Evolutionary conservation across 2,113 vertebrate genomes (phyloP).

Genomic region (Notechis scutatus): DNA sequence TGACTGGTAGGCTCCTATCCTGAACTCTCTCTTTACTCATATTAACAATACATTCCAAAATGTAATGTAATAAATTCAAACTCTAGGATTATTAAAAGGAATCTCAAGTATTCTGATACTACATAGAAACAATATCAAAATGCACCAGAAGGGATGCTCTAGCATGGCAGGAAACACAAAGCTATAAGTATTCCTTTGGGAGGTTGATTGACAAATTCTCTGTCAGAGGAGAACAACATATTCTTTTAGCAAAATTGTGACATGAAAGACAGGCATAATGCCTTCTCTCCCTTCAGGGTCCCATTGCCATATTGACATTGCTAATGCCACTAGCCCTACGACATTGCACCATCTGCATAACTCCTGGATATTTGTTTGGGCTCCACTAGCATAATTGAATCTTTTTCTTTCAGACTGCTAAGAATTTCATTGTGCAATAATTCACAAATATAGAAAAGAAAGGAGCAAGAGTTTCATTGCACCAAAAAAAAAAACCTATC

Average conservation of each 20-base stretch:
- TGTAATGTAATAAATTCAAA: not conserved
- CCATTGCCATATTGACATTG: not conserved
- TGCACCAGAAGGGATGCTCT: not conserved
- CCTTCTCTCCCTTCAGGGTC: slow-evolving; percentile 13
- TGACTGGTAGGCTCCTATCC: not conserved
- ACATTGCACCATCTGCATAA: slow-evolving; percentile 26
- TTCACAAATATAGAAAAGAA: not conserved
- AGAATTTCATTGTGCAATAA: fast-evolving
- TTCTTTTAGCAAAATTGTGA: not conserved
- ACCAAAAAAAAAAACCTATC: not conserved
- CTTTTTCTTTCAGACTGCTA: fast-evolving
- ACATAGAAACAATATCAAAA: not conserved
- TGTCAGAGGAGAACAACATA: not conserved
- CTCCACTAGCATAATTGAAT: not conserved
- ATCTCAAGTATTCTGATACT: not conserved
- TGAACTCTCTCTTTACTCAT: not conserved
- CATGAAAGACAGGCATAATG: not conserved
- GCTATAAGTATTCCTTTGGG: not conserved
- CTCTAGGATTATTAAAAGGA: not conserved
- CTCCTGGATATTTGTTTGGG: slow-evolving; percentile 29
- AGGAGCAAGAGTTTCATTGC: fast-evolving
- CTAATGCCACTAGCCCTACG: slow-evolving; percentile 27
- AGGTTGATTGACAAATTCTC: slow-evolving; percentile 25
- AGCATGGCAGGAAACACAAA: slow-evolving; percentile 19
- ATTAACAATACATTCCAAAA: not conserved